A percentile compares a stretch with the other conserved stretches of the same genome.
phyloP scores from a whole-genome alignment of 2,113 vertebrate species.

The Ailuropoda melanoleuca region DNA sequence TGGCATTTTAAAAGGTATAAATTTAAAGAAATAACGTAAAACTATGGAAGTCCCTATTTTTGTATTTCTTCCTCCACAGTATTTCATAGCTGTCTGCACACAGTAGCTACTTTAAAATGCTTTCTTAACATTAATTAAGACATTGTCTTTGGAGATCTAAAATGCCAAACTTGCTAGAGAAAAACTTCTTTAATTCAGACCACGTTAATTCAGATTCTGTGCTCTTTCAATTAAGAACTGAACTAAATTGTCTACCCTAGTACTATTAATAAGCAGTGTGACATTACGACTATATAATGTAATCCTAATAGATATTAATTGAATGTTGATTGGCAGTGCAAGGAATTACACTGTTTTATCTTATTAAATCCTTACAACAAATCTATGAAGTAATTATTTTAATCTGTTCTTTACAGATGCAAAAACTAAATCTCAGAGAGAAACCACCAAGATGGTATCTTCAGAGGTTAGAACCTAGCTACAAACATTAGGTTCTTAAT shows the following conservation, averaged over 20 bases:
- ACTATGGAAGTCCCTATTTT: conserved; percentile 14
- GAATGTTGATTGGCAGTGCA: not conserved
- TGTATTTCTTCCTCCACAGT: not conserved
- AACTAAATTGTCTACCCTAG: not conserved
- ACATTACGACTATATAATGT: not conserved
- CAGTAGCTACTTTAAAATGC: conserved; percentile 8
- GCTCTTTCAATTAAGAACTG: conserved; percentile 23
- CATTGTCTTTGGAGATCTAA: not conserved
- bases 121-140: conserved; percentile 52
- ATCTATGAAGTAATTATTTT: not conserved
- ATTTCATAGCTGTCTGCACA: not conserved
- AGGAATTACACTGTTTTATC: not conserved
- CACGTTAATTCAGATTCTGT: conserved; percentile 35
- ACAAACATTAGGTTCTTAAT: not conserved
- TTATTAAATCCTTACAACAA: not conserved
- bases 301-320: not conserved
- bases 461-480: not conserved
- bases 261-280: not conserved
- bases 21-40: conserved; percentile 31
- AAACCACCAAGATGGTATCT: not conserved
- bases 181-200: conserved; percentile 15
- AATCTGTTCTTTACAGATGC: not conserved
- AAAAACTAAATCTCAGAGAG: not conserved
- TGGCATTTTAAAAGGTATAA: conserved; percentile 51
- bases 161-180: not conserved